Evolutionary conservation across 2,797 vertebrate species (phyloP), one percentile per base, ranked within the genome.

Genomic region (Leptodactylus fallax): DNA sequence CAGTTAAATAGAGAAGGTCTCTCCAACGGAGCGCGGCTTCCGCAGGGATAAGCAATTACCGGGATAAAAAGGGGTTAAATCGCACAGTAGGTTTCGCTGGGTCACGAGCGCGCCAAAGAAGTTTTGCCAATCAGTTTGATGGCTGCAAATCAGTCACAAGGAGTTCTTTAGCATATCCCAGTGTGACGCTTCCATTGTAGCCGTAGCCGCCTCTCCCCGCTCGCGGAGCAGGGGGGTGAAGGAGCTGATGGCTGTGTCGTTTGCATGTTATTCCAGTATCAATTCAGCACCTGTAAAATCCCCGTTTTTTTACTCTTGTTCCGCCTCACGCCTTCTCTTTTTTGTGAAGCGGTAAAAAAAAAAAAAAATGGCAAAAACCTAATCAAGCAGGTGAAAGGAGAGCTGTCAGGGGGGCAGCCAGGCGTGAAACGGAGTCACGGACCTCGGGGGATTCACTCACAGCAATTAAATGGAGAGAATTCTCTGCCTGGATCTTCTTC

Each of bases 341-440:
- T 60, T 84, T 88, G n/a, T 76, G 79, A 6, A 81, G 49, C 67
- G 60, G n/a, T 36, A 8, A 2, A 61, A 72, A 17, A 65, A 79
- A 49, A 84, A 88, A 86, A 76, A 76, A 76, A 58, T 21, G 79
- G 60, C 72, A 86, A 86, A 89, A 89, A 60, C 87, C 77, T 36
- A 89, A 89, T 89, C 88, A 89, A 86, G 88, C 84, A 89, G 84
- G 83, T 89, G 88, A 89, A 89, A 86, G 88, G 85, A 83, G 88
- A 89, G 60, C 84, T 89, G 88, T 89, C 88, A 89, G 67, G 60
- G 56, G 88, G 88, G 49, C 60, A 47, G 71, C 88, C 79, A 86
- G 61, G 84, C 88, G 53, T 83, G 84, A 89, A 89, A 86, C 71
- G 47, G 84, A 83, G 88, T 82, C 88, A 89, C 25, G 81, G 88